A percentile compares a stretch with the other conserved stretches of the same genome.
phyloP scores from a whole-genome alignment of 2,113 vertebrate genomes.

The Elgaria multicarinata region DNA sequence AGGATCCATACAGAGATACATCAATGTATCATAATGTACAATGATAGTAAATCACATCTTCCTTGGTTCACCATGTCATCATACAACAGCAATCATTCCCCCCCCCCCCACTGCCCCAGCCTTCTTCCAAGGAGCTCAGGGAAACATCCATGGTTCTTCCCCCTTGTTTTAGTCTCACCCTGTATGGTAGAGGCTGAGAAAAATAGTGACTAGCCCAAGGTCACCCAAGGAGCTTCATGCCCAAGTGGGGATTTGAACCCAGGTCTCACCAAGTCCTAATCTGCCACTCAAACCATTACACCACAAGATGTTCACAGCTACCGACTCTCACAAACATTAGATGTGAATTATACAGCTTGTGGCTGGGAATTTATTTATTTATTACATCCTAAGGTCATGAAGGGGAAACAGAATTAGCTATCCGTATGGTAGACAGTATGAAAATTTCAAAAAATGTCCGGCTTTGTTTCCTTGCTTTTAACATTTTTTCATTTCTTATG shows the following conservation, averaged over 20 bases:
- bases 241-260: neutral
- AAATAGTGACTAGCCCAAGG: neutral
- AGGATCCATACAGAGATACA: conserved; percentile 23
- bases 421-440: neutral
- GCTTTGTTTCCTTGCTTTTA: conserved; percentile 32
- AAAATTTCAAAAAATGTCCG: conserved; percentile 39
- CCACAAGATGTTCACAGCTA: neutral
- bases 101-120: too few species aligned
- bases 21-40: neutral
- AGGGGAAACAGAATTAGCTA: neutral
- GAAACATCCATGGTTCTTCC: too few species aligned
- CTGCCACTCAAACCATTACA: neutral
- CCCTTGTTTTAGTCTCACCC: neutral
- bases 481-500: conserved; percentile 8
- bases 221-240: neutral
- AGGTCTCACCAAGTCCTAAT: neutral
- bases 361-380: too few species aligned
- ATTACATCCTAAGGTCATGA: neutral
- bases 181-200: neutral
- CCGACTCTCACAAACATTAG: neutral
- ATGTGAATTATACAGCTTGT: neutral
- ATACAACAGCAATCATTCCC: too few species aligned
- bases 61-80: neutral
- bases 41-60: neutral
- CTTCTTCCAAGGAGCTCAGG: too few species aligned